Evolutionary conservation across 2,797 vertebrate species (phyloP).

Genomic region (Buphagus erythrorhynchus): DNA sequence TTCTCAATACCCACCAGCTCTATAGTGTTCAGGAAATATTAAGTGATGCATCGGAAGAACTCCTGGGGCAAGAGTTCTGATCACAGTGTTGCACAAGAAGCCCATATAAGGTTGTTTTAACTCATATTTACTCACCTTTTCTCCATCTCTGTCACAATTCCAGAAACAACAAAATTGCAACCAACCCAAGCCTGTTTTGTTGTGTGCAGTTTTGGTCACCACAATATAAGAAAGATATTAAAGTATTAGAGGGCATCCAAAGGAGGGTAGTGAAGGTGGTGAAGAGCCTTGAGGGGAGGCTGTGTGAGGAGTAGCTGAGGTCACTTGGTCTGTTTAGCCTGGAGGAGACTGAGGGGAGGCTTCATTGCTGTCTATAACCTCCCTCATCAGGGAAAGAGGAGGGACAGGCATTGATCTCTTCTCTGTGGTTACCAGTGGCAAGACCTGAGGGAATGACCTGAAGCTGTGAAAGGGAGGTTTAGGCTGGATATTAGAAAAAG

Average conservation of each 20-base stretch:
- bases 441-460: not conserved
- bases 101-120: not conserved
- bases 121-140: not conserved
- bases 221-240: not conserved
- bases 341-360: not conserved
- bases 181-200: not conserved
- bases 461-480: not conserved
- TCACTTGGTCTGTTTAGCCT: not conserved
- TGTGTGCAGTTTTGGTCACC: not conserved
- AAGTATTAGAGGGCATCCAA: not conserved
- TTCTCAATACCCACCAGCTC: not conserved
- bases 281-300: not conserved
- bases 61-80: not conserved
- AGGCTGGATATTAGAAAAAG: not conserved
- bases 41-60: not conserved
- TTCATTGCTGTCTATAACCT: not conserved
- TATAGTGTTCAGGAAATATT: not conserved
- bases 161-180: not conserved
- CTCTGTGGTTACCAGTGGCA: not conserved
- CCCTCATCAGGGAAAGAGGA: rapidly evolving
- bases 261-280: not conserved
- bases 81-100: not conserved
- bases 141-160: not conserved
- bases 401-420: not conserved
- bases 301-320: rapidly evolving